Evolutionary conservation across 2,113 vertebrate species (phyloP).

Genomic region (Petroica traversi): DNA sequence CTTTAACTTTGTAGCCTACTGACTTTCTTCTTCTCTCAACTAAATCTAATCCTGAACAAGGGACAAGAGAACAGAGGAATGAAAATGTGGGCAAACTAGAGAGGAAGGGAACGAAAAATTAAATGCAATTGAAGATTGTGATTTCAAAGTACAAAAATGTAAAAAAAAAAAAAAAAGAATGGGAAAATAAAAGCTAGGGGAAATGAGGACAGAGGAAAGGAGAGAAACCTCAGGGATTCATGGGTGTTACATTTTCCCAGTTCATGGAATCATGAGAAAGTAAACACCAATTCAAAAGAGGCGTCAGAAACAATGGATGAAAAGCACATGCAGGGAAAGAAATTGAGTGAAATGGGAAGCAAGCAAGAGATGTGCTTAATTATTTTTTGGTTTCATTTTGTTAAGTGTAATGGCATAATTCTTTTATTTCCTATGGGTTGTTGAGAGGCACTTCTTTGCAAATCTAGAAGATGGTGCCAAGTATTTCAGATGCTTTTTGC

Average conservation of each 20-base stretch:
- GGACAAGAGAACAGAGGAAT: not conserved
- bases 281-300: slow-evolving; percentile 8
- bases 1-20: not conserved
- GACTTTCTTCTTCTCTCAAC: not conserved
- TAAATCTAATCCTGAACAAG: not conserved
- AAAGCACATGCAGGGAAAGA: not conserved
- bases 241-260: not conserved
- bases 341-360: not conserved
- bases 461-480: not conserved
- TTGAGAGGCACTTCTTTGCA: not conserved
- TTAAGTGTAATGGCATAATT: not conserved
- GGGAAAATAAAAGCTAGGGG: not conserved
- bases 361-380: not conserved
- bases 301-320: not conserved
- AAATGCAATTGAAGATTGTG: not conserved
- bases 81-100: not conserved
- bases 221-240: not conserved
- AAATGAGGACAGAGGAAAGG: not conserved
- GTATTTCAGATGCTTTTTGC: not conserved
- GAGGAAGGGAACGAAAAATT: not conserved
- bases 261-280: not conserved
- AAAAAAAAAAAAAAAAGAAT: not conserved
- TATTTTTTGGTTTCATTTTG: not conserved
- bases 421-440: not conserved
- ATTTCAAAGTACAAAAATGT: not conserved